A percentile compares a stretch with the other conserved stretches of the same genome.
Conservation (phyloP, 1,140 invertebrate species). For the Thereuonema tuberculata region DNA sequence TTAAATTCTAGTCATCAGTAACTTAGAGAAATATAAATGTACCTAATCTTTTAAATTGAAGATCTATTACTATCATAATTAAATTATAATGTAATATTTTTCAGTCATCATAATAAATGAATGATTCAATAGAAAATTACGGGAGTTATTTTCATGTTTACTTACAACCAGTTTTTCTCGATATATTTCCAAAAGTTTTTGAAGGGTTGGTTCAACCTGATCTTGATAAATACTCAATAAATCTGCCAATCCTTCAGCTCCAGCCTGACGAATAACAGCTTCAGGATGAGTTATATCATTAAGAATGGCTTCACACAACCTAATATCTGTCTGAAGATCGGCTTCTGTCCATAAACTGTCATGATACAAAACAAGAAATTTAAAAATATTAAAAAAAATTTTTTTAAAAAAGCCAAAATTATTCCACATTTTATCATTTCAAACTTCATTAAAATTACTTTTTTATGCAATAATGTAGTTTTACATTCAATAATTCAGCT, state of each 20-base stretch:
- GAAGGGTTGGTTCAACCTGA: slow-evolving; percentile 42
- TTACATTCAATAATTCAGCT: too few relatives aligned
- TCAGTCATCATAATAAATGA: background rate
- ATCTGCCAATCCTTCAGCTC: slow-evolving; percentile 55
- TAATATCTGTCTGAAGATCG: slow-evolving; percentile 40
- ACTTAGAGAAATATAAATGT: too few relatives aligned
- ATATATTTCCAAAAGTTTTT: slow-evolving; percentile 57
- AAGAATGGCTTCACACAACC: slow-evolving; percentile 41
- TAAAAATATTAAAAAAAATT: too few relatives aligned
- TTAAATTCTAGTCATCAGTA: too few relatives aligned
- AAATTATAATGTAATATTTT: background rate
- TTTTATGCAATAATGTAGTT: too few relatives aligned
- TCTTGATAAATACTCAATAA: slow-evolving; percentile 43
- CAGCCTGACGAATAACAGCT: slow-evolving; percentile 59
- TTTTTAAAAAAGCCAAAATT: too few relatives aligned
- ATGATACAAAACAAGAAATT: slow-evolving; percentile 3
- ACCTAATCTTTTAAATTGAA: too few relatives aligned
- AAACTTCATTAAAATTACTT: too few relatives aligned
- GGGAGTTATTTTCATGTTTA: slow-evolving; percentile 1
- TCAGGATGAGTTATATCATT: slow-evolving; percentile 63
- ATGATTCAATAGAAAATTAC: background rate
- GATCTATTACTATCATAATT: too few relatives aligned
- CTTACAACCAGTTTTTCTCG: slow-evolving; percentile 52
- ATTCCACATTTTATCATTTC: too few relatives aligned
- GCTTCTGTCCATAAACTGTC: slow-evolving; percentile 46